Conservation (phyloP, 2,888 invertebrate genomes). For the Lycophotia porphyrea region DNA sequence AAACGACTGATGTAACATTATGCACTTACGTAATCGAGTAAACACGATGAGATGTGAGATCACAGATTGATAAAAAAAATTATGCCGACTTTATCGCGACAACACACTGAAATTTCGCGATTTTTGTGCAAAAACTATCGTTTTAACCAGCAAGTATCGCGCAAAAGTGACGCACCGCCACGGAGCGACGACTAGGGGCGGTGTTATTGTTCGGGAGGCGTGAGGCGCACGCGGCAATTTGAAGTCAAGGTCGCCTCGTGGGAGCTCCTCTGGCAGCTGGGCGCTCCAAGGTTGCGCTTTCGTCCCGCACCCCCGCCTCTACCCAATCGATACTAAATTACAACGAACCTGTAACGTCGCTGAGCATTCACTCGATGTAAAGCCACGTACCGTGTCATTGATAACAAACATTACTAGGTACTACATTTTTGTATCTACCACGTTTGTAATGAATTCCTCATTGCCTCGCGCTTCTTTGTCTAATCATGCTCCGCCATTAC, state of each 20-base stretch:
- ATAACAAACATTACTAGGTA: conserved; percentile 17
- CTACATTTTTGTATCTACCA: background rate
- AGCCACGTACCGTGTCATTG: conserved; percentile 14
- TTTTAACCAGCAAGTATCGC: conserved; percentile 38
- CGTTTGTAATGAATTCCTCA: background rate
- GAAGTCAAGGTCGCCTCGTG: conserved; percentile 80
- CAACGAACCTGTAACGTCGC: conserved; percentile 51
- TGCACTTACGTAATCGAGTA: conserved; percentile 57
- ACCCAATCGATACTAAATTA: conserved; percentile 76
- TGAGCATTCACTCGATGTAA: conserved; percentile 4
- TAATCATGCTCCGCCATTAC: conserved; percentile 9
- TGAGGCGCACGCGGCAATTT: conserved; percentile 68
- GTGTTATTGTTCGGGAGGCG: conserved; percentile 70
- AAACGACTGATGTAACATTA: conserved; percentile 43
- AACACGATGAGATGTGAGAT: conserved; percentile 31
- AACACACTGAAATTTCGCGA: conserved; percentile 33
- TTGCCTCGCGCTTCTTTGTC: conserved; percentile 17
- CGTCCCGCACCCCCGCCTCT: conserved; percentile 64
- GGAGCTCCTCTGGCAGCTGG: conserved; percentile 76
- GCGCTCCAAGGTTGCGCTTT: conserved; percentile 75
- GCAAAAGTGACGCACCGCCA: conserved; percentile 49
- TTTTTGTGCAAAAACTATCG: conserved; percentile 38
- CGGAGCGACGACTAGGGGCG: conserved; percentile 63
- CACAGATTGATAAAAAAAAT: conserved; percentile 3
- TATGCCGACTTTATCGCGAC: background rate